These are phyloP conservation scores for Brachionus calyciflorus DNA, from an alignment of 1,140 invertebrate species.

Conservation along the genomic window DNA sequence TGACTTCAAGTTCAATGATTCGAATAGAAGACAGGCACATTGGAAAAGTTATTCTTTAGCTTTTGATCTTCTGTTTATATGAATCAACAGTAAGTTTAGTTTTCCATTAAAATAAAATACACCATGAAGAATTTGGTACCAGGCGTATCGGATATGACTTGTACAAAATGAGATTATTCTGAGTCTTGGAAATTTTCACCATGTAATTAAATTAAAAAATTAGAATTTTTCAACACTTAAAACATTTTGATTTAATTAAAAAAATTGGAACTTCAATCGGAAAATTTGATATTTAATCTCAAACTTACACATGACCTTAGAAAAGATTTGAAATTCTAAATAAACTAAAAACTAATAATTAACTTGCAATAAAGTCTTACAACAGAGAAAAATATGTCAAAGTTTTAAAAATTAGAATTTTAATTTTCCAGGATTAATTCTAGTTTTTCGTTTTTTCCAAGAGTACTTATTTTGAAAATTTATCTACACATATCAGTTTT, in stretches of 20 bases:
- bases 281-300: not conserved
- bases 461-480: not conserved
- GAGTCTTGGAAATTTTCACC: too few species aligned
- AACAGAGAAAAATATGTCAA: conserved; percentile 21
- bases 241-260: not conserved
- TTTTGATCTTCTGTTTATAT: too few species aligned
- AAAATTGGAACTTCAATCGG: not conserved
- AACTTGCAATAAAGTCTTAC: not conserved
- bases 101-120: too few species aligned
- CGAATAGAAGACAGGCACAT: too few species aligned
- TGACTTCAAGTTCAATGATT: too few species aligned
- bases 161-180: too few species aligned
- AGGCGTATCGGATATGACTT: too few species aligned
- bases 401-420: conserved; percentile 14
- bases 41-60: too few species aligned
- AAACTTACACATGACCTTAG: conserved; percentile 25
- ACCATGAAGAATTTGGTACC: too few species aligned
- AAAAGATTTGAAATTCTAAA: not conserved
- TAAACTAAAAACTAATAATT: not conserved
- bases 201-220: too few species aligned
- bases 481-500: conserved; percentile 43
- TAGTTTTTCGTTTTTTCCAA: conserved; percentile 9
- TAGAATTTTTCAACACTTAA: not conserved
- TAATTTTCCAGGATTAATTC: conserved; percentile 6
- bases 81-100: too few species aligned